phyloP scores from a whole-genome alignment of 1,140 invertebrate species.

The Saccostrea glomerata region DNA sequence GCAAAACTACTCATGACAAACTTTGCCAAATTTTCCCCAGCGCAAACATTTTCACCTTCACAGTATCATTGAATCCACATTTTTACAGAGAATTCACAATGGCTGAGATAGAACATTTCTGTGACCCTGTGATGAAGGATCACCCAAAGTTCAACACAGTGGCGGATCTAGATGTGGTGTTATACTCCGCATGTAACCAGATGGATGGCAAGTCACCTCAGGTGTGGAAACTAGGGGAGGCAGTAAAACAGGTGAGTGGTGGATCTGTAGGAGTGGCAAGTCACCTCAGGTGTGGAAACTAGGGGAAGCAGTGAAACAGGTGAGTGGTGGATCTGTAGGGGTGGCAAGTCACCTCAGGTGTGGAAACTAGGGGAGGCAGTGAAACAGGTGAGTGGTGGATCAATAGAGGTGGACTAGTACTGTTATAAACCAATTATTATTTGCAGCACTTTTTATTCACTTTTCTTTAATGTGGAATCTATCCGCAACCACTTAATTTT shows the following conservation, averaged over 20 bases:
- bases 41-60: neutral
- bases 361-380: constrained; percentile 79
- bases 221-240: constrained; percentile 76
- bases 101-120: constrained; percentile 99
- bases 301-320: constrained; percentile 80
- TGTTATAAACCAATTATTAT: too few species aligned
- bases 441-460: too few species aligned
- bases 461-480: too few species aligned
- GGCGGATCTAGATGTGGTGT: constrained; percentile 85
- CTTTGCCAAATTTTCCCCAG: too few species aligned
- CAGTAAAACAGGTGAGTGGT: constrained; percentile 79
- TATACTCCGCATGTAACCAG: constrained; percentile 98
- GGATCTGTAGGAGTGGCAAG: constrained; percentile 54
- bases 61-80: neutral
- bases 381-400: constrained; percentile 76
- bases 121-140: constrained; percentile 94
- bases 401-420: neutral
- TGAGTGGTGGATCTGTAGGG: constrained; percentile 65
- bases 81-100: constrained; percentile 94
- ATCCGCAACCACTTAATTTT: too few species aligned
- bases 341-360: constrained; percentile 70
- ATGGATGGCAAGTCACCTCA: constrained; percentile 84
- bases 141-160: constrained; percentile 94
- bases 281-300: constrained; percentile 73
- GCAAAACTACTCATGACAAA: too few species aligned